A percentile compares a stretch with the other conserved stretches of the same genome.
Evolutionary conservation across 1,140 invertebrate species (phyloP).

Genomic region (Brevipalpus yothersi): DNA sequence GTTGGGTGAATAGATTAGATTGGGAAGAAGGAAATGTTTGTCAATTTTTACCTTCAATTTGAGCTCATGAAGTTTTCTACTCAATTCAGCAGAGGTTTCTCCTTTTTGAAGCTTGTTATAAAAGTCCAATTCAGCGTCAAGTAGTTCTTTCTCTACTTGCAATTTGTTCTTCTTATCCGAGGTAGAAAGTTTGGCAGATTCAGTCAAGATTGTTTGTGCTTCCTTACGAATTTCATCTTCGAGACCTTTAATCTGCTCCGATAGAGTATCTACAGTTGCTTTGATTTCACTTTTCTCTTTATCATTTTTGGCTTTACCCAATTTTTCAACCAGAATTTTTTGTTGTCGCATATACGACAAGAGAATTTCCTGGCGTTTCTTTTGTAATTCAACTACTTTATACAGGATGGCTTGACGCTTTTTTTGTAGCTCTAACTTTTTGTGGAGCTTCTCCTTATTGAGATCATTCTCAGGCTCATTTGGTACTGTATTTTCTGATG

Average conservation of each 20-base stretch:
- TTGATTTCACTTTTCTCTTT: background rate
- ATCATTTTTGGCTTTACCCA: constrained; percentile 1
- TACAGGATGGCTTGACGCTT: background rate
- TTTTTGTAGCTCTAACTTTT: constrained; percentile 1
- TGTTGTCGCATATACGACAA: background rate
- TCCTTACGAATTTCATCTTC: constrained; percentile 1
- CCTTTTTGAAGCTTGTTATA: constrained; percentile 56
- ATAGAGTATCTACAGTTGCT: background rate
- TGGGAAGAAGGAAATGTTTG: no score
- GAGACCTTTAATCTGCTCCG: background rate
- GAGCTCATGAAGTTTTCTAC: constrained; percentile 42
- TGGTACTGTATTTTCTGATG: background rate
- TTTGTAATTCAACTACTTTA: background rate
- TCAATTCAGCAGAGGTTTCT: constrained; percentile 41
- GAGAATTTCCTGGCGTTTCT: constrained; percentile 2
- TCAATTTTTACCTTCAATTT: constrained; percentile 29
- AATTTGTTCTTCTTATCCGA: constrained; percentile 5
- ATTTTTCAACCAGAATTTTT: background rate
- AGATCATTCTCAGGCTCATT: background rate
- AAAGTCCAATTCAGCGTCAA: constrained; percentile 64
- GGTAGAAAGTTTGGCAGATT: background rate
- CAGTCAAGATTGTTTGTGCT: background rate
- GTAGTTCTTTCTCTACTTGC: constrained; percentile 49
- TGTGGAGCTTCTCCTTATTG: background rate
- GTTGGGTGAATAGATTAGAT: background rate